Evolutionary conservation across 2,113 vertebrate species (phyloP).

Genomic region (Gobiocypris rarus): DNA sequence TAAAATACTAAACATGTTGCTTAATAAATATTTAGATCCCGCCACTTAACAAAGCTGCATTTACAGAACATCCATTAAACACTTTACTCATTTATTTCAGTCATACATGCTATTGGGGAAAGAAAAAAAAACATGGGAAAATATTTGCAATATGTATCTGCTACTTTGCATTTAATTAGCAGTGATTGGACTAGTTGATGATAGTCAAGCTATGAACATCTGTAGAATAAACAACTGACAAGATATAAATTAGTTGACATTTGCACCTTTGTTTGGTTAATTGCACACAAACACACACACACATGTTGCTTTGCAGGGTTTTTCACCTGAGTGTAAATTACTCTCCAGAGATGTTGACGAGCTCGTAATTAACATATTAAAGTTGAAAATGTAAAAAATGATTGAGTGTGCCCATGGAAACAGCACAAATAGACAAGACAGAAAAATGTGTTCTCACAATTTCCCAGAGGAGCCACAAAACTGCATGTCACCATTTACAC

Average conservation of each 20-base stretch:
- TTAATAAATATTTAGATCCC: neutral
- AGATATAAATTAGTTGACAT: conserved; percentile 41
- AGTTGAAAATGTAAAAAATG: conserved; percentile 39
- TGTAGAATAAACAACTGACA: conserved; percentile 19
- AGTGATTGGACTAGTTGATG: conserved; percentile 20
- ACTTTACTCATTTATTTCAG: neutral
- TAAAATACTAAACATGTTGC: neutral
- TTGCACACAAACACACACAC: neutral
- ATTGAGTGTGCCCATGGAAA: conserved; percentile 34
- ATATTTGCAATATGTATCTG: conserved; percentile 36
- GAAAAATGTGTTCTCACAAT: conserved; percentile 34
- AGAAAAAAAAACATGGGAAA: neutral
- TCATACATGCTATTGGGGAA: neutral
- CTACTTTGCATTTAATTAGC: conserved; percentile 18
- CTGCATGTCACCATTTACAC: conserved; percentile 52
- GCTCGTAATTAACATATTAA: conserved; percentile 51
- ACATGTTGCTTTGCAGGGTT: neutral
- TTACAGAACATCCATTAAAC: neutral
- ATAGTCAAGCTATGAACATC: conserved; percentile 39
- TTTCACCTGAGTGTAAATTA: conserved; percentile 38
- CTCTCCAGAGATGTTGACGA: conserved; percentile 27
- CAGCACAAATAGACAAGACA: conserved; percentile 29
- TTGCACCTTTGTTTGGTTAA: conserved; percentile 40
- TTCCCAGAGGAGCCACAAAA: conserved; percentile 38
- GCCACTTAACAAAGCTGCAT: neutral